phyloP scores from a whole-genome alignment of 2,888 invertebrate genomes.

The Plutella xylostella region DNA sequence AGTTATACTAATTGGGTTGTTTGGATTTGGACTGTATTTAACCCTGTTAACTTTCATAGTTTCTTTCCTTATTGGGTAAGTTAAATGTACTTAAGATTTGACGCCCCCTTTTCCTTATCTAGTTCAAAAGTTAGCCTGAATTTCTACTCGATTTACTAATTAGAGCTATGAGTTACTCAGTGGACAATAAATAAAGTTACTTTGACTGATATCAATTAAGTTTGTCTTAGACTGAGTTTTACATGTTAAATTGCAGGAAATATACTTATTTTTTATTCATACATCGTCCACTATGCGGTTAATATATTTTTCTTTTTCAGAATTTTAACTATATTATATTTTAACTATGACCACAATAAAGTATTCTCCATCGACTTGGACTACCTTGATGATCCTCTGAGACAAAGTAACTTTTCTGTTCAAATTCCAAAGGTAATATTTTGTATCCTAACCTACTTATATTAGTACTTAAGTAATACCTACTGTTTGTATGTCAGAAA shows the following conservation, averaged over 20 bases:
- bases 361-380: constrained; percentile 50
- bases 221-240: no score
- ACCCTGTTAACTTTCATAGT: constrained; percentile 44
- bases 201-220: no score
- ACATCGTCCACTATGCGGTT: not conserved
- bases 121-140: no score
- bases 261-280: no score
- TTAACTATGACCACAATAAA: constrained; percentile 48
- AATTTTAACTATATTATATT: constrained; percentile 45
- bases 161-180: no score
- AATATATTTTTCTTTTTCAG: constrained; percentile 28
- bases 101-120: no score
- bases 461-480: no score
- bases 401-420: constrained; percentile 51
- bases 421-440: constrained; percentile 47
- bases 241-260: no score
- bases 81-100: no score
- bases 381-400: constrained; percentile 57
- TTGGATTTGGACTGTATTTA: constrained; percentile 52
- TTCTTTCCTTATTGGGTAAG: constrained; percentile 58
- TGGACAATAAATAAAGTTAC: no score
- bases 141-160: no score
- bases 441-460: not conserved
- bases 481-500: no score
- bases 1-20: constrained; percentile 45